Percentiles rank a stretch among this genome's conserved stretches.
Evolutionary conservation across 2,888 invertebrate species (phyloP).

Genomic region (Mesoligia furuncula): DNA sequence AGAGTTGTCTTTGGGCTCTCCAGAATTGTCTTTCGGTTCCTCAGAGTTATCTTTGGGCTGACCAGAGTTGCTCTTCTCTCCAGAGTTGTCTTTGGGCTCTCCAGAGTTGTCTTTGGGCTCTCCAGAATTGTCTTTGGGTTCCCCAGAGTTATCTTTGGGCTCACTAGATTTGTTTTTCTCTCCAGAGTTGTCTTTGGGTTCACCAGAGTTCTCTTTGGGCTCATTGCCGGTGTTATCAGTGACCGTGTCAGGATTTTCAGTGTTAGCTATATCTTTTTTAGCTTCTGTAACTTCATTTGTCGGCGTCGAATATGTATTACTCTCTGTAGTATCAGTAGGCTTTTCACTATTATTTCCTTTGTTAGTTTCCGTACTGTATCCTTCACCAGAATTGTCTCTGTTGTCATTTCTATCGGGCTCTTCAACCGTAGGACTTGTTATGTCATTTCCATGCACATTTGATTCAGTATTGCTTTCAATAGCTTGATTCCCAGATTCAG

Average conservation of each 20-base stretch:
- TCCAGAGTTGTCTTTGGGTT: background rate
- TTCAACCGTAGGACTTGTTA: background rate
- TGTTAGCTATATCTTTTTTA: slow-evolving; percentile 20
- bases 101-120: background rate
- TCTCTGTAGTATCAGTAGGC: background rate
- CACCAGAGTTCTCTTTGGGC: background rate
- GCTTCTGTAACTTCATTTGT: background rate
- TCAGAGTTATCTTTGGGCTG: background rate
- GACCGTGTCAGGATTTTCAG: background rate
- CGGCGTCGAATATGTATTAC: background rate
- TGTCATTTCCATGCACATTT: slow-evolving; percentile 6
- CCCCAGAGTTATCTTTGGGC: no score
- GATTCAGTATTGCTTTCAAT: slow-evolving; percentile 3
- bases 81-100: background rate
- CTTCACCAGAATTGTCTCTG: background rate
- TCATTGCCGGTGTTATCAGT: background rate
- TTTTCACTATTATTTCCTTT: background rate
- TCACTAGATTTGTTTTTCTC: no score
- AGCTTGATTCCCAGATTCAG: background rate
- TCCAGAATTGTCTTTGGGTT: no score
- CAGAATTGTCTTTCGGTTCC: background rate
- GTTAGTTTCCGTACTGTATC: slow-evolving; percentile 4
- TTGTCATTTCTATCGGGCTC: background rate
- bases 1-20: background rate
- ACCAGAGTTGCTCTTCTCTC: background rate